phyloP scores from a whole-genome alignment of 2,113 vertebrate genomes.

The Anarhynchus alexandrinus region DNA sequence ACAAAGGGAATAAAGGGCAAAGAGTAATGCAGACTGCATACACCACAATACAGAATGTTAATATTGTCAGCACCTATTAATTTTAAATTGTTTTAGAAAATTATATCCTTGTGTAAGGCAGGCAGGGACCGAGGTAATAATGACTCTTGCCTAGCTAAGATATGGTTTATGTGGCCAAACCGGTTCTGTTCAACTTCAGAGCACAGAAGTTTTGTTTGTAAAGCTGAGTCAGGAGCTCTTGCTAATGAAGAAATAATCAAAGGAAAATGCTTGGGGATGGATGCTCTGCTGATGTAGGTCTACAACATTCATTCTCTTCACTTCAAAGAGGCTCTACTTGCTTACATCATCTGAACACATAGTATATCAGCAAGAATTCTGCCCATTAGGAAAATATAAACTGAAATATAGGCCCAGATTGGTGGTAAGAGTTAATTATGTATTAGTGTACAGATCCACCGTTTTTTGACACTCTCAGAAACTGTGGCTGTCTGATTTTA shows the following conservation, averaged over 20 bases:
- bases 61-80: not conserved
- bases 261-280: not conserved
- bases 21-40: not conserved
- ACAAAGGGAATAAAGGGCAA: not conserved
- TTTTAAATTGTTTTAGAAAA: not conserved
- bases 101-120: not conserved
- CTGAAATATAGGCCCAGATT: not conserved
- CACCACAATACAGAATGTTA: not conserved
- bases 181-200: not conserved
- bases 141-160: not conserved
- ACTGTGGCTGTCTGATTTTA: not conserved
- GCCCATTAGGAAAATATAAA: not conserved
- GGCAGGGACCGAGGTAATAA: not conserved
- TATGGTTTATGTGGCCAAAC: not conserved
- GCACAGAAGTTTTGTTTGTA: not conserved
- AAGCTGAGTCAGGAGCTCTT: conserved; percentile 37
- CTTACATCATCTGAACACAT: not conserved
- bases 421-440: not conserved
- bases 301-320: not conserved
- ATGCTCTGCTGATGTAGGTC: not conserved
- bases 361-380: not conserved
- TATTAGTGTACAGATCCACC: rapidly evolving
- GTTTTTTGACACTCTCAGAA: not conserved
- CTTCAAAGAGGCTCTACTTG: not conserved
- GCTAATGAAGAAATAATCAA: not conserved